These are phyloP conservation scores for Pyrrhosoma nymphula DNA, from an alignment of 2,888 invertebrate species.

Conservation along the genomic window DNA sequence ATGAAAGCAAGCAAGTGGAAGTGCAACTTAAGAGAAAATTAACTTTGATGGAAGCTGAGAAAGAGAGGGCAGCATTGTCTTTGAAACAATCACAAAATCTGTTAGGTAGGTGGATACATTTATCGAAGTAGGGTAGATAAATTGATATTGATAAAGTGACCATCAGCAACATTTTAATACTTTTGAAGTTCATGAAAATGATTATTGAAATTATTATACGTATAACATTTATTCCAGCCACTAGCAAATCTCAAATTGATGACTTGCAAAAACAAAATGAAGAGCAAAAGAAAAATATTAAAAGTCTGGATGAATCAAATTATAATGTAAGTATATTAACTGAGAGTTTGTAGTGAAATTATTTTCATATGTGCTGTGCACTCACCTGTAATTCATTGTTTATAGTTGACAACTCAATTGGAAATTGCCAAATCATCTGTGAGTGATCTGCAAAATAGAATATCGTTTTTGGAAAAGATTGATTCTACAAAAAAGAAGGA, in stretches of 20 bases:
- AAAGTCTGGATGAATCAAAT: conserved; percentile 68
- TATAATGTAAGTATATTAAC: conserved; percentile 52
- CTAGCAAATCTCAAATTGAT: conserved; percentile 61
- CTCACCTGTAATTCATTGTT: neutral
- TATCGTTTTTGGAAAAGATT: conserved; percentile 49
- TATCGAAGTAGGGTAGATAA: neutral
- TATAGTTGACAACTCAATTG: conserved; percentile 29
- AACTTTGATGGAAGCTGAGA: conserved; percentile 81
- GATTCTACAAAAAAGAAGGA: conserved; percentile 50
- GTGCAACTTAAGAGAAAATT: conserved; percentile 73
- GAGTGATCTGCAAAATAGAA: conserved; percentile 44
- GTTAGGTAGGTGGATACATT: conserved; percentile 78
- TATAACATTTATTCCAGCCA: conserved; percentile 61
- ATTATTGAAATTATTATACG: neutral
- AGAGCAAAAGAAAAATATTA: conserved; percentile 63
- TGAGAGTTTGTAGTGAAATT: neutral
- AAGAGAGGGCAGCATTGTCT: conserved; percentile 81
- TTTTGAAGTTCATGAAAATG: neutral
- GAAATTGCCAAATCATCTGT: conserved; percentile 57
- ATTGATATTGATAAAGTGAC: neutral
- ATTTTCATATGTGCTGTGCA: neutral
- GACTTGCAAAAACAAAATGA: conserved; percentile 66
- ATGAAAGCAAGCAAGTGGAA: conserved; percentile 43
- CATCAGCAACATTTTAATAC: neutral
- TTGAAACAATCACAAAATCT: conserved; percentile 83